Evolutionary conservation across 2,888 invertebrate species (phyloP).

Genomic region (Aspidiotus destructor): DNA sequence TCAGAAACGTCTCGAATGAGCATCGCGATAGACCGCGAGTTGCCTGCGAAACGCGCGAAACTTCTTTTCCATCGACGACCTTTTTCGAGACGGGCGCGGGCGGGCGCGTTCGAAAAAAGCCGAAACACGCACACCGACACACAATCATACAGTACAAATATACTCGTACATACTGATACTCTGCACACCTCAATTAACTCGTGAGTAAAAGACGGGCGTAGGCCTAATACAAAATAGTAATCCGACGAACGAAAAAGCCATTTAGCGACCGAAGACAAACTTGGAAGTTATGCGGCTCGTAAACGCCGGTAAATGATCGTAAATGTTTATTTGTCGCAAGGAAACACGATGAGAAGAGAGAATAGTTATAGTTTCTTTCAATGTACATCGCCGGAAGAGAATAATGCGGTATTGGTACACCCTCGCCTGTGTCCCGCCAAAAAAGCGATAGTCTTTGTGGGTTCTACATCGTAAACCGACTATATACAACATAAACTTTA

Average conservation of each 20-base stretch:
- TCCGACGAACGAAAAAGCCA: conserved; percentile 13
- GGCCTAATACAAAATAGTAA: conserved; percentile 5
- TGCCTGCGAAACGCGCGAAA: too few relatives aligned
- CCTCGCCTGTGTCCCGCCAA: conserved; percentile 21
- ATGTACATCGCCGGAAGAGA: too few relatives aligned
- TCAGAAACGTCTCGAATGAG: too few relatives aligned
- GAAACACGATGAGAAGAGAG: conserved; percentile 29
- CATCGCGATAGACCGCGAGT: too few relatives aligned
- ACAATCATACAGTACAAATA: too few relatives aligned
- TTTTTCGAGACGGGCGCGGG: too few relatives aligned
- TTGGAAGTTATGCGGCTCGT: conserved; percentile 30
- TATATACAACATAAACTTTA: conserved; percentile 30
- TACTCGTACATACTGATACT: too few relatives aligned
- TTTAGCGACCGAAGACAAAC: conserved; percentile 26
- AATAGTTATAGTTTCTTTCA: conserved; percentile 31
- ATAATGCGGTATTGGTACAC: too few relatives aligned
- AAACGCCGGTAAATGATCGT: conserved; percentile 33
- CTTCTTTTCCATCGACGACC: too few relatives aligned
- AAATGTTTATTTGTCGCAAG: conserved; percentile 33
- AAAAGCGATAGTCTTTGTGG: conserved; percentile 32
- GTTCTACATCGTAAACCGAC: conserved; percentile 32
- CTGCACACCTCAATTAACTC: background rate
- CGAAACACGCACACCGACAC: too few relatives aligned
- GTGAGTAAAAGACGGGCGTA: background rate
- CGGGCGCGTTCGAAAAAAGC: too few relatives aligned